Evolutionary conservation across 2,888 invertebrate species (phyloP).

Genomic region (Spilarctia lutea): DNA sequence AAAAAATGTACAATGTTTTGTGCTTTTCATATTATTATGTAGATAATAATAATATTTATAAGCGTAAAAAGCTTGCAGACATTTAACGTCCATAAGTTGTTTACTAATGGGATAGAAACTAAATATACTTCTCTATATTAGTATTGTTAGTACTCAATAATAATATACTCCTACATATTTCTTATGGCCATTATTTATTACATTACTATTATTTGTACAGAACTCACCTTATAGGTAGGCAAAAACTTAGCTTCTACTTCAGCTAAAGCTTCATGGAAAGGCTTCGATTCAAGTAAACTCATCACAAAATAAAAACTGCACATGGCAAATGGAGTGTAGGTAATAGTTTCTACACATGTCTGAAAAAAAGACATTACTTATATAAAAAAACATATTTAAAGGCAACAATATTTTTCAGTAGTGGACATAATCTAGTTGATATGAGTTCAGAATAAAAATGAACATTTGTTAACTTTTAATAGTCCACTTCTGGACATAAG

Average conservation of each 20-base stretch:
- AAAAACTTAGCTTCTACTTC: conserved; percentile 91
- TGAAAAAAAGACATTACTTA: conserved; percentile 63
- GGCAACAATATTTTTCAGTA: not conserved
- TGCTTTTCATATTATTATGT: too few species aligned
- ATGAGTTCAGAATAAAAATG: not conserved
- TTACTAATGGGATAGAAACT: too few species aligned
- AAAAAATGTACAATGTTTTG: too few species aligned
- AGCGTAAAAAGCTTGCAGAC: too few species aligned
- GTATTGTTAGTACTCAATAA: too few species aligned
- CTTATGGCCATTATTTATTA: not conserved
- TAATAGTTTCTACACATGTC: conserved; percentile 91
- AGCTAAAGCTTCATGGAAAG: conserved; percentile 87
- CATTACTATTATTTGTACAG: not conserved
- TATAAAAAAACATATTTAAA: not conserved
- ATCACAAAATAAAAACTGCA: conserved; percentile 92
- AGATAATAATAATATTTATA: too few species aligned
- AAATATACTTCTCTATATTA: too few species aligned
- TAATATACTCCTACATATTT: too few species aligned
- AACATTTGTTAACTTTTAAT: too few species aligned
- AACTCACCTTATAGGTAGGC: conserved; percentile 90
- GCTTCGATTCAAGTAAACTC: conserved; percentile 90
- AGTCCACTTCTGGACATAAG: too few species aligned
- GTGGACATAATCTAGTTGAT: not conserved
- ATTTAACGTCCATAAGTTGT: too few species aligned
- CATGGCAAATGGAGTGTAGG: conserved; percentile 92